Percentiles rank a stretch among this genome's conserved stretches.
Evolutionary conservation across 2,797 vertebrate genomes (phyloP).

Genomic region (Melanotaenia parkinsoni): DNA sequence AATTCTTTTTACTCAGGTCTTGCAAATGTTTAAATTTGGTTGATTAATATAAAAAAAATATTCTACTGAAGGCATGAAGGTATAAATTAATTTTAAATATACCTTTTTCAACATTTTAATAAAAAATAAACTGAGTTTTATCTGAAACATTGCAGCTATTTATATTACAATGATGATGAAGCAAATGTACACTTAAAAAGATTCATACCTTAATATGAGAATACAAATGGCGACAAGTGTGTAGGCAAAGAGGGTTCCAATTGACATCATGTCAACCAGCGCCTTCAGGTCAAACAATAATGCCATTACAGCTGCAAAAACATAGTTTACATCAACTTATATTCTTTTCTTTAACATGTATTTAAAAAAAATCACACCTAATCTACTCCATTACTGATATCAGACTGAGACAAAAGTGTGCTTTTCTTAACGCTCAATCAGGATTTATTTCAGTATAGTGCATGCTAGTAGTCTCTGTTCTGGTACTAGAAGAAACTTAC

Average conservation of each 20-base stretch:
- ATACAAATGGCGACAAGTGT: slow-evolving; percentile 87
- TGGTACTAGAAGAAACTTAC: neutral
- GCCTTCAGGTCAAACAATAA: slow-evolving; percentile 88
- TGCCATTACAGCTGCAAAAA: slow-evolving; percentile 84
- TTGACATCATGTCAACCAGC: slow-evolving; percentile 89
- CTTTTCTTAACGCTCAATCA: neutral
- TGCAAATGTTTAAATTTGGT: neutral
- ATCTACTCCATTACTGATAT: neutral
- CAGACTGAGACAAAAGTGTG: neutral
- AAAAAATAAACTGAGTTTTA: no score
- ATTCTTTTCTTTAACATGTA: neutral
- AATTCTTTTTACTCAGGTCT: no score
- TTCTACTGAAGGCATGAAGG: neutral
- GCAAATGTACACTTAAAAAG: neutral
- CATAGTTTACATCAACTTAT: slow-evolving; percentile 8
- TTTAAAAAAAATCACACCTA: neutral
- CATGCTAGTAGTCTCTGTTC: neutral
- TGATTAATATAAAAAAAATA: neutral
- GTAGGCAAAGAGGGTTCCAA: slow-evolving; percentile 89
- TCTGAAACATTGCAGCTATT: neutral
- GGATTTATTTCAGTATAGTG: neutral
- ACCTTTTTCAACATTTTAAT: no score
- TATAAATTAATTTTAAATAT: no score
- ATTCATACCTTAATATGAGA: slow-evolving; percentile 72
- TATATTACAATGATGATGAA: neutral